Conservation (phyloP, 2,113 vertebrate species). For the Macroglossus sobrinus region DNA sequence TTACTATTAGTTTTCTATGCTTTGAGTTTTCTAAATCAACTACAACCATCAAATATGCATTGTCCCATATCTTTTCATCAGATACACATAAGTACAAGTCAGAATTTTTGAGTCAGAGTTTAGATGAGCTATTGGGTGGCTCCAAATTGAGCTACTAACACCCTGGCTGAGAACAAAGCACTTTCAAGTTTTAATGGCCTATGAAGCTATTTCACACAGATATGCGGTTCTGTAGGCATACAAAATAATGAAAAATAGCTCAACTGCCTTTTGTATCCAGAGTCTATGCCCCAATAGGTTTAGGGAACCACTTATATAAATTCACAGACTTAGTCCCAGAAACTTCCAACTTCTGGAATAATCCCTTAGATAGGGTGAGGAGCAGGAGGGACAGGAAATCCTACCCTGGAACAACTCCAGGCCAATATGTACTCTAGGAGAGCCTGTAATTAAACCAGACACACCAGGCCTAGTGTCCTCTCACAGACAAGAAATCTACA, state of each 20-base stretch:
- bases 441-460: not conserved
- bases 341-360: not conserved
- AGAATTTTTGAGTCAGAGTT: not conserved
- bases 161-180: not conserved
- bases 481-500: not conserved
- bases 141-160: not conserved
- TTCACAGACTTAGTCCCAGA: not conserved
- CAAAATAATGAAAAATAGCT: not conserved
- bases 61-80: not conserved
- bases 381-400: not conserved
- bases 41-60: not conserved
- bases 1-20: not conserved
- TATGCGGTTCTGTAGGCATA: not conserved
- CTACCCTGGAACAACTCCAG: not conserved
- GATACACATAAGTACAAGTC: not conserved
- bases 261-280: too few relatives aligned
- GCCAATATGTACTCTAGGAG: not conserved
- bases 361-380: not conserved
- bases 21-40: not conserved
- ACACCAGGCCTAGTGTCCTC: not conserved
- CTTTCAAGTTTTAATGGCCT: not conserved
- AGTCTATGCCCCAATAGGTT: not conserved
- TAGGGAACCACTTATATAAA: not conserved
- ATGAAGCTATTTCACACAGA: not conserved
- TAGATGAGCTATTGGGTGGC: not conserved